These are phyloP conservation scores for Paramormyrops hopkinsi DNA, from an alignment of 2,797 vertebrate genomes.

Conservation along the genomic window DNA sequence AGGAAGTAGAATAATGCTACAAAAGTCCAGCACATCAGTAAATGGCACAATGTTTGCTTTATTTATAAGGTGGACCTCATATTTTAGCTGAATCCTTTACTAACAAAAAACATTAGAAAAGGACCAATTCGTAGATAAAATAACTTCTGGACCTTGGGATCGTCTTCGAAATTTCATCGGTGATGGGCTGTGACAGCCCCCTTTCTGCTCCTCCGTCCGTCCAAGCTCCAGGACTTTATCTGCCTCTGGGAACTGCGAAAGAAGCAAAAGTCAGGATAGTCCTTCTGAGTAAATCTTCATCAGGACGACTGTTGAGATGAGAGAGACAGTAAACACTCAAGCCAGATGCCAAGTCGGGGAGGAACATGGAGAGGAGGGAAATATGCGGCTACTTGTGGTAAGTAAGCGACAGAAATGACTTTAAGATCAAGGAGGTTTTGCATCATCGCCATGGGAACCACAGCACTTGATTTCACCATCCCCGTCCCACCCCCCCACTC, in stretches of 20 bases:
- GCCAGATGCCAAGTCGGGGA: not conserved
- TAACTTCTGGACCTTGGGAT: conserved; percentile 67
- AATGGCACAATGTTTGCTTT: not conserved
- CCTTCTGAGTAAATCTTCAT: not conserved
- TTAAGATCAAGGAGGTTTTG: conserved; percentile 6
- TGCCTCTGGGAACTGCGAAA: conserved; percentile 54
- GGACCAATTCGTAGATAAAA: not conserved
- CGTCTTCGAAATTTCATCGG: conserved; percentile 74
- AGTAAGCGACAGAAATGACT: not conserved
- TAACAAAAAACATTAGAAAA: not conserved
- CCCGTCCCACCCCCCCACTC: not conserved
- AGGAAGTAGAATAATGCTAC: not conserved
- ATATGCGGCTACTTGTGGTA: not conserved
- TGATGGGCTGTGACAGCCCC: conserved; percentile 65
- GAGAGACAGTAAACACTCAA: not conserved
- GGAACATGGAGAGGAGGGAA: not conserved
- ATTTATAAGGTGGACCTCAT: not conserved
- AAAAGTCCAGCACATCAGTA: not conserved
- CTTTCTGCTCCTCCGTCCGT: conserved; percentile 57
- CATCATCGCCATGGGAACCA: conserved; percentile 18
- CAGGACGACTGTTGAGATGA: not conserved
- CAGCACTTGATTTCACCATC: conserved; percentile 11
- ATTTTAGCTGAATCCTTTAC: not conserved
- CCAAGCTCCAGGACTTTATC: conserved; percentile 65
- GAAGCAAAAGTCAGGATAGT: not conserved